phyloP scores from a whole-genome alignment of 2,797 vertebrate genomes.

The Hoplostethus mediterraneus region DNA sequence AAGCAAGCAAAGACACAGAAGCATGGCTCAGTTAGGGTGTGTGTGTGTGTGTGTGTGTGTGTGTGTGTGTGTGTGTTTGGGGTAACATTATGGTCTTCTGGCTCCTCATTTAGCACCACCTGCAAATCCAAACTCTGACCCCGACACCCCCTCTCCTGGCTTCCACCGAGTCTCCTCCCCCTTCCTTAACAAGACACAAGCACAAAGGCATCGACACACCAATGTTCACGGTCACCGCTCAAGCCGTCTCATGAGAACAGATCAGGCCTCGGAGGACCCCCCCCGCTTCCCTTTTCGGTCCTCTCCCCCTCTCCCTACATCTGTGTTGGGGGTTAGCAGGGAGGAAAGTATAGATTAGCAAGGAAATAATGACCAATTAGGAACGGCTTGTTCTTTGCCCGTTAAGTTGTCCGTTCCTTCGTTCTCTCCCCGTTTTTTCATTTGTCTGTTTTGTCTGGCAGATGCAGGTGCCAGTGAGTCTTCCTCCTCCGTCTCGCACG shows the following conservation, averaged over 20 bases:
- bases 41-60: background rate
- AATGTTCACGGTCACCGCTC: conserved; percentile 66
- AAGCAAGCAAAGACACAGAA: background rate
- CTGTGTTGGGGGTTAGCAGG: conserved; percentile 65
- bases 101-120: conserved; percentile 47
- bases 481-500: conserved; percentile 57
- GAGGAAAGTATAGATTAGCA: conserved; percentile 68
- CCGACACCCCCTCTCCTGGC: conserved; percentile 46
- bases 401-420: conserved; percentile 59
- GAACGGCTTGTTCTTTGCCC: conserved; percentile 62
- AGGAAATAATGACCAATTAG: conserved; percentile 76
- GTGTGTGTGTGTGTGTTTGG: conserved; percentile 6
- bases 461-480: conserved; percentile 70
- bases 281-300: conserved; percentile 11
- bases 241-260: conserved; percentile 38
- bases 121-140: conserved; percentile 64
- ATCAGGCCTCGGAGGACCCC: conserved; percentile 30
- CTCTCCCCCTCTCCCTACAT: conserved; percentile 55
- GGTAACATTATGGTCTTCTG: conserved; percentile 29
- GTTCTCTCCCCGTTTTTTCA: conserved; percentile 57
- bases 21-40: background rate
- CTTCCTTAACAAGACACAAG: conserved; percentile 48
- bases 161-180: conserved; percentile 42
- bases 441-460: conserved; percentile 67
- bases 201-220: conserved; percentile 37